Conservation (phyloP, 2,113 vertebrate genomes). For the Callithrix jacchus region DNA sequence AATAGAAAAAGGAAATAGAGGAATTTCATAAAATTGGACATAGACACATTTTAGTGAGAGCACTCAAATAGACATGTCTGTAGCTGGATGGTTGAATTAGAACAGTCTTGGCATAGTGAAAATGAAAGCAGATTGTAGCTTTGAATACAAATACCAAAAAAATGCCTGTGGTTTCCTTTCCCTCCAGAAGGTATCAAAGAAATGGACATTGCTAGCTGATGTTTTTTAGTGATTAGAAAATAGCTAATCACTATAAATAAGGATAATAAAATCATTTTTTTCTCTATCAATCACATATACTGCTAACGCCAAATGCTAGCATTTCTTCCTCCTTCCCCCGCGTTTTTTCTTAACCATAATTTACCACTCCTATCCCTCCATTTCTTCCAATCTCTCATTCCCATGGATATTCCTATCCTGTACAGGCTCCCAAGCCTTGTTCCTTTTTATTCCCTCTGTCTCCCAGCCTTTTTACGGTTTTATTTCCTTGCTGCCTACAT, state of each 20-base stretch:
- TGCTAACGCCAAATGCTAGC: not conserved
- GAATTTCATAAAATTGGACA: slow-evolving; percentile 31
- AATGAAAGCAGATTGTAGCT: slow-evolving; percentile 69
- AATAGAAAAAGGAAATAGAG: slow-evolving; percentile 12
- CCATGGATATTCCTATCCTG: not conserved
- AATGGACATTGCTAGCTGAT: not conserved
- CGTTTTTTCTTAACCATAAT: not conserved
- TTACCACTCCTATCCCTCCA: not conserved
- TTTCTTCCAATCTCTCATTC: not conserved
- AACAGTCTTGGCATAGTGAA: slow-evolving; percentile 52
- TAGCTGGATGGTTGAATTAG: slow-evolving; percentile 13
- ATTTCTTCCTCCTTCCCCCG: not conserved
- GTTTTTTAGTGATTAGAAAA: too few species aligned
- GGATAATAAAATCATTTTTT: slow-evolving; percentile 1
- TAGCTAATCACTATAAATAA: slow-evolving; percentile 7
- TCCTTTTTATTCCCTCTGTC: not conserved
- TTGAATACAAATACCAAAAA: slow-evolving; percentile 47
- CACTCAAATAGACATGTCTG: not conserved
- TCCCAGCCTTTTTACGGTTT: not conserved
- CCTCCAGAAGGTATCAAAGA: slow-evolving; percentile 50
- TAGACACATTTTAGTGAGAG: slow-evolving; percentile 13
- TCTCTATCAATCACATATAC: not conserved
- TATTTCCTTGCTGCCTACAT: not conserved
- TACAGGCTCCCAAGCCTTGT: not conserved
- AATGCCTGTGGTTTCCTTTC: not conserved